Evolutionary conservation across 2,797 vertebrate species (phyloP), one percentile per base, ranked within the genome.

Genomic region (Pseudomugil tenellus): DNA sequence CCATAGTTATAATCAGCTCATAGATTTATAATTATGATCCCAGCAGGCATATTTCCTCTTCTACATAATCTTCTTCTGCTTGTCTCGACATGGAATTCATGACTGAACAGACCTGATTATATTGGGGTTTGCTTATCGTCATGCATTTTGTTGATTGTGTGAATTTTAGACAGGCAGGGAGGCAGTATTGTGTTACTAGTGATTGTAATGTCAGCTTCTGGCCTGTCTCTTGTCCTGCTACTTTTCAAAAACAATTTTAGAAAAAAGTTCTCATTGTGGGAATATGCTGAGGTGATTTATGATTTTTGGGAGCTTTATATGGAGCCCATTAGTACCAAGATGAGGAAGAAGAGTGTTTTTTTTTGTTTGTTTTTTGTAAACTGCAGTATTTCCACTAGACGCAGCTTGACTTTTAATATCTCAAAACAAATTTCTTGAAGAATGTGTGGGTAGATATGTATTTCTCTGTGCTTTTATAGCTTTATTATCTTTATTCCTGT

Each of bases 21-120:
- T 90, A 90, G 88, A 90, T 92, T 91, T 91, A 87, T 89, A 91
- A 92, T 93, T 92, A 91, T 87, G 84, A 92, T 92, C 91, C 80
- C 91, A 89, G 90, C 90, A 80, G 84, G 91, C 88, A 80, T 88
- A 85, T 89, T 91, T 91, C 87, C 90, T 90, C 83, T 61, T 71
- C 81, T 74, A 72, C 84, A 84, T 85, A 89, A 90, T 90, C 89
- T 83, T 68, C 67, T 77, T 77, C 75, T 37, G 74, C 83, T 80
- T 77, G 84, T 84, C 86, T 89, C 80, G 14, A 67, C 72, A 62
- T 70, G 54, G 73, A 80, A 75, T 80, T 74, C 81, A 72, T 77
- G 84, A 70, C 77, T 88, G 80, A 86, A 79, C 87, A 55, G 75
- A 72, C 77, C 70, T 82, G 86, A 87, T 91, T 86, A 69, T 85